A percentile compares a stretch with the other conserved stretches of the same genome.
phyloP scores from a whole-genome alignment of 2,888 invertebrate genomes.

The Pedicia rivosa region DNA sequence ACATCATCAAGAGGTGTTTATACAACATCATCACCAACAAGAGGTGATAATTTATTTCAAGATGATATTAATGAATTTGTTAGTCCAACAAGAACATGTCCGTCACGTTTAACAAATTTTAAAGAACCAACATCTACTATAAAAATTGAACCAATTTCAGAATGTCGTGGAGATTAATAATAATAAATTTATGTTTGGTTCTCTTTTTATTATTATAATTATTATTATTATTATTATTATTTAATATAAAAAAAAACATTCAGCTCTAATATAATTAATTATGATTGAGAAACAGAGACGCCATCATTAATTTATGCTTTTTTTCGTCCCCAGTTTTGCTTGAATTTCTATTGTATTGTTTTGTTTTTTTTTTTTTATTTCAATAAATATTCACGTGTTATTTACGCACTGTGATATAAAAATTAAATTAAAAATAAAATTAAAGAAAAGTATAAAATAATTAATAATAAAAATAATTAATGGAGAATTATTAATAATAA shows the following conservation, averaged over 20 bases:
- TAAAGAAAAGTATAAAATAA: not conserved
- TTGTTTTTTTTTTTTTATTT: not conserved
- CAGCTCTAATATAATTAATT: too few species aligned
- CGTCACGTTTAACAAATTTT: slow-evolving; percentile 15
- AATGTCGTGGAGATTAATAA: slow-evolving; percentile 42
- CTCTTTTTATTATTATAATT: not conserved
- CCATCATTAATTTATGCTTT: too few species aligned
- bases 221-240: not conserved
- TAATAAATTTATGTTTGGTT: not conserved
- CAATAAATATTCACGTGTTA: slow-evolving; percentile 20
- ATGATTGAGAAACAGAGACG: too few species aligned
- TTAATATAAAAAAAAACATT: not conserved
- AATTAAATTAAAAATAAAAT: not conserved
- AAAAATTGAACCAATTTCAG: slow-evolving; percentile 53
- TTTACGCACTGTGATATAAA: slow-evolving; percentile 23
- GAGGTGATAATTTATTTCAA: slow-evolving; percentile 43
- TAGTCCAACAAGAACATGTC: slow-evolving; percentile 27
- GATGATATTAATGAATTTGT: slow-evolving; percentile 38
- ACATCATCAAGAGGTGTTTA: slow-evolving; percentile 23
- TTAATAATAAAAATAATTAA: not conserved
- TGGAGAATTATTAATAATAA: not conserved
- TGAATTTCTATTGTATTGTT: too few species aligned
- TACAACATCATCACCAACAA: slow-evolving; percentile 37
- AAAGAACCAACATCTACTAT: slow-evolving; percentile 42
- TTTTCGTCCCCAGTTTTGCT: too few species aligned